These are phyloP conservation scores for Pammene aurita DNA, from an alignment of 2,888 invertebrate genomes.

Conservation along the genomic window DNA sequence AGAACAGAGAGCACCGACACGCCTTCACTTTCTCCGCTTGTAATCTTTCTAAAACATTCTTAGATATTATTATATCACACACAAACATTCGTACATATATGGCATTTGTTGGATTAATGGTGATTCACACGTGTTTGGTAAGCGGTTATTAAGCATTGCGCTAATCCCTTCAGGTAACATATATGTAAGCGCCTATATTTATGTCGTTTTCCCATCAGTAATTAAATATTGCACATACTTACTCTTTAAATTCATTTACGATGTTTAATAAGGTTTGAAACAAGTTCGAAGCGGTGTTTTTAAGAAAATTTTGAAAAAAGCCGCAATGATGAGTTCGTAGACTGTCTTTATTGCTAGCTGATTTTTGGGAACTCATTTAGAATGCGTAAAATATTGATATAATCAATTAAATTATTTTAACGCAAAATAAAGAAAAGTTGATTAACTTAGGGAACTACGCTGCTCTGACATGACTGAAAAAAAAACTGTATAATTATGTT, in stretches of 20 bases:
- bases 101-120: slow-evolving; percentile 2
- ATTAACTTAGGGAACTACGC: too few relatives aligned
- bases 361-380: not conserved
- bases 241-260: too few relatives aligned
- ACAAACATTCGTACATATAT: slow-evolving; percentile 17
- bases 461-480: too few relatives aligned
- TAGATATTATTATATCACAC: slow-evolving; percentile 42
- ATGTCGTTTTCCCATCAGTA: slow-evolving; percentile 5
- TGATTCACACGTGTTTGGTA: not conserved
- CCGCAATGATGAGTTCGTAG: too few relatives aligned
- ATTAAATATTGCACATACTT: slow-evolving; percentile 14
- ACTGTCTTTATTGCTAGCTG: too few relatives aligned
- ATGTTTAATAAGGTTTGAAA: not conserved
- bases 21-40: slow-evolving; percentile 61
- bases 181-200: not conserved
- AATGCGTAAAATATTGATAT: not conserved
- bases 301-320: not conserved
- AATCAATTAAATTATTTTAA: too few relatives aligned
- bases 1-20: slow-evolving; percentile 49
- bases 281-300: not conserved
- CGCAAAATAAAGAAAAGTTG: too few relatives aligned
- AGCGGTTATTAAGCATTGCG: slow-evolving; percentile 19
- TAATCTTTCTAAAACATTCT: slow-evolving; percentile 57
- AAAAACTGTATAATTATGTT: too few relatives aligned
- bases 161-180: not conserved